Evolutionary conservation across 2,797 vertebrate genomes (phyloP).

Genomic region (Phoxinus dragarum): DNA sequence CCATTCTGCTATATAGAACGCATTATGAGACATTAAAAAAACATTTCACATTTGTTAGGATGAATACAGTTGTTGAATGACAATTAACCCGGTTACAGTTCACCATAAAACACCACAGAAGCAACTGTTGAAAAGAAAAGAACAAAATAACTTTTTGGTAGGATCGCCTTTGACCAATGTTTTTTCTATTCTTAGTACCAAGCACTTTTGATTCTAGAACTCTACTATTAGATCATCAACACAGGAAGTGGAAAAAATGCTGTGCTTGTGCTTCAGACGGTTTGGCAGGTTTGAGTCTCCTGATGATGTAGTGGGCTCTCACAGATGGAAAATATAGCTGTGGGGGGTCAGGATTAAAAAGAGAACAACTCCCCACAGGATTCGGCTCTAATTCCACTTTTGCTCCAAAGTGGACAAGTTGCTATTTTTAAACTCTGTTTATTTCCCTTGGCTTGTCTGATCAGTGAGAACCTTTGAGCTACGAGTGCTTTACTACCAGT

Average conservation of each 20-base stretch:
- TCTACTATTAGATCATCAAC: conserved; percentile 22
- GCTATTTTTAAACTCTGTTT: conserved; percentile 71
- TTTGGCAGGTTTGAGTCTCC: conserved; percentile 49
- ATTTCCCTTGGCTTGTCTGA: conserved; percentile 75
- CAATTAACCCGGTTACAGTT: neutral
- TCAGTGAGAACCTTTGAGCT: conserved; percentile 61
- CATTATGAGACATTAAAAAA: neutral
- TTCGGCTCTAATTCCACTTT: conserved; percentile 70
- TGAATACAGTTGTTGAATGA: neutral
- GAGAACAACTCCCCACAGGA: conserved; percentile 73
- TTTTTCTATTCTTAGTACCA: conserved; percentile 8
- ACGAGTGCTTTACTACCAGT: conserved; percentile 24
- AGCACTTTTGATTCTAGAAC: neutral
- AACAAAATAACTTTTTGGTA: neutral
- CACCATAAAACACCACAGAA: neutral
- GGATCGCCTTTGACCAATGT: neutral
- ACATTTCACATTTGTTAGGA: neutral
- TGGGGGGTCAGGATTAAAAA: conserved; percentile 75
- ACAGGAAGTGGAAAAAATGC: conserved; percentile 48
- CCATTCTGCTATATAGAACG: neutral
- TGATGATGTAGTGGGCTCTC: conserved; percentile 71
- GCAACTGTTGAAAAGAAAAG: neutral
- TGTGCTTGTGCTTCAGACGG: conserved; percentile 6
- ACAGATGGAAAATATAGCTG: conserved; percentile 79
- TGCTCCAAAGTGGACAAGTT: conserved; percentile 75